Base-by-base conservation (phyloP, 2,797 vertebrate species). In the Muscicapa striata region DNA sequence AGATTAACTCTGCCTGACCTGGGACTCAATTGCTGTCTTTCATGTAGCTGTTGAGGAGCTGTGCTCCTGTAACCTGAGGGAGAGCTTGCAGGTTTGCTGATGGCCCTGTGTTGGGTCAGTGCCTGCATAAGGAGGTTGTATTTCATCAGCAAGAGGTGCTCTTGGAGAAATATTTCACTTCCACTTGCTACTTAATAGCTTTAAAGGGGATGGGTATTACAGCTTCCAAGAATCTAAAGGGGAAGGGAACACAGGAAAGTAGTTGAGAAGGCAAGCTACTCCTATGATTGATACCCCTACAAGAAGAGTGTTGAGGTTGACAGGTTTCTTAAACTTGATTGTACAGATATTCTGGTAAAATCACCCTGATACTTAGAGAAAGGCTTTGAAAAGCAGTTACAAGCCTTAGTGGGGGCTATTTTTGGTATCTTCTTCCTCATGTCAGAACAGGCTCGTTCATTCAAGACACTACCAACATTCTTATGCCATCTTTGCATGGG, bases 151-250 rank as follows among this genome's bases (percentile, higher is more conserved):
- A 81, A 87, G 34, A 93, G 9, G 10, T 87, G 49, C 13, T 84
- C 24, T 38, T 59, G 63, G 63, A 92, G 78, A 96, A 94, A 88
- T 88, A 90, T 52, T 94, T 89, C 86, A 22, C 68, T 94, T 94
- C 36, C 20, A 59, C 51, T 91, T 79, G 15, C 41, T 75, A 52
- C 70, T 85, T 73, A 82, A 61, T 80, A 81, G 36, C 29, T 89
- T 96, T 76, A 80, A 82, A 75, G 19, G 7, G 15, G 21, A 38
- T 24, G 45, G 34, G 36, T 38, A 17, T 94, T 74, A 68, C 18
- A 11, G 18, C 32, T 94, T 90, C 26, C 41, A 79, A 55, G 34
- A 5, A 18, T 58, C 52, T 81, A 75, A 81, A 89, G 58, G 41
- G n/a, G 48, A 89, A 91, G 34, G 69, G 55, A 57, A 36, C 4